Base-by-base conservation (phyloP, 2,888 invertebrate species). In the Dryococelus australis region DNA sequence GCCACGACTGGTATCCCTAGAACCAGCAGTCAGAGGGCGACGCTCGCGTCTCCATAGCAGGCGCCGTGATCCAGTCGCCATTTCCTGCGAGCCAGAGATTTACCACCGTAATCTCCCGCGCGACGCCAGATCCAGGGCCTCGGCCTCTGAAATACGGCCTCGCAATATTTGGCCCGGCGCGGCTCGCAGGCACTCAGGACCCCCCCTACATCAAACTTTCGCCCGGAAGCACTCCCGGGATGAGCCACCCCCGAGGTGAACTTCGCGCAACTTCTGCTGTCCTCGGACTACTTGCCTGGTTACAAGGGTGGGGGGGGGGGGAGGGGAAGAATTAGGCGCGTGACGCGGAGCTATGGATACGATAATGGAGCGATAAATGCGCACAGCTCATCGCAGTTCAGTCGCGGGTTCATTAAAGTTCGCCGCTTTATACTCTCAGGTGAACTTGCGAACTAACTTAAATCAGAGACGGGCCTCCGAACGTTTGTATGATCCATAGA, bases 31-130 rank as follows among this genome's bases (percentile, higher is more conserved):
- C 47, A 8, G 12, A 6, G 47, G 47, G 10, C 0, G 2, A 47
- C 47, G 16, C 16, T 10, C 47, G 16, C 47, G 47, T 5, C 47
- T 47, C 10, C 47, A 47, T 47, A 3, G 16, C 12, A 8, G 8
- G 65, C 65, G 24, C 65, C 65, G 13, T n/a, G 24, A 20, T n/a
- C 65, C 65, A 20, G 13, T 65, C 65, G 24, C 65, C 65, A n/a
- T 65, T 65, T 65, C 65, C 20, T 47, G 47, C 47, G n/a, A 51
- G 8, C 65, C 65, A 2, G 65, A 65, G 65, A 65, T 65, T 65
- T 65, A 65, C 65, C 65, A 65, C 65, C 65, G 65, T 65, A 65
- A 65, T 65, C 65, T 65, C 65, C 65, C 65, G 65, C 65, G 65
- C 65, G 65, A 65, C 65, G n/a, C 65, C 65, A 20, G 2, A 9